These are phyloP conservation scores for Myotis pilosus DNA, from an alignment of 2,797 vertebrate genomes.

Conservation along the genomic window DNA sequence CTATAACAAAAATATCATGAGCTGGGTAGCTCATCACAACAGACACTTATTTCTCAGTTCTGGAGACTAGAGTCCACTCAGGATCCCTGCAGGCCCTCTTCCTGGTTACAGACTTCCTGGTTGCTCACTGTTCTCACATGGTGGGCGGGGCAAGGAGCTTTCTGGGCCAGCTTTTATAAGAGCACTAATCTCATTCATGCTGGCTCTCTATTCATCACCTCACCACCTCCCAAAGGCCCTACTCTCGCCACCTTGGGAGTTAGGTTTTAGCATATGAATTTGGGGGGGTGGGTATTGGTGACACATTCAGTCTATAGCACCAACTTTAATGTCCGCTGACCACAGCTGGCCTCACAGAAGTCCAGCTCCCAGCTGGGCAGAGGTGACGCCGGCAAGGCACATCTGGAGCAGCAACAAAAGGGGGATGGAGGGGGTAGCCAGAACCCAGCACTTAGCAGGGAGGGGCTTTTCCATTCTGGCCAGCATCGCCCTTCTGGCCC, in stretches of 20 bases:
- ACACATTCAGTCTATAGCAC: not conserved
- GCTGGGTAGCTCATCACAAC: not conserved
- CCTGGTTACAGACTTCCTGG: not conserved
- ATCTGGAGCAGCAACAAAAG: not conserved
- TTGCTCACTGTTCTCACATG: not conserved
- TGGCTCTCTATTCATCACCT: not conserved
- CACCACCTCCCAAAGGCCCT: not conserved
- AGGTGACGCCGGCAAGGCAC: not conserved
- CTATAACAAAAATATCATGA: not conserved
- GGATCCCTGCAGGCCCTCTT: not conserved
- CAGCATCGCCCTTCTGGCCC: not conserved
- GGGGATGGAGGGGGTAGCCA: not conserved
- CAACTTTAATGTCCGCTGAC: not conserved
- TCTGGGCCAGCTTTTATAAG: not conserved
- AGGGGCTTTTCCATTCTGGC: not conserved
- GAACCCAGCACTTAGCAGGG: accelerated
- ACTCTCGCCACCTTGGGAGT: not conserved
- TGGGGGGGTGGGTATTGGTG: not conserved
- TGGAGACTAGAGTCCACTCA: not conserved
- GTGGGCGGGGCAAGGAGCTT: not conserved
- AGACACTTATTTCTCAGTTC: not conserved
- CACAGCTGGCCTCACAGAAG: not conserved
- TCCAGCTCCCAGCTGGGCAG: not conserved
- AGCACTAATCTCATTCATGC: not conserved
- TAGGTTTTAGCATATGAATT: not conserved